Percentiles rank a stretch among this genome's conserved stretches.
phyloP scores from a whole-genome alignment of 2,113 vertebrate species.

The Rhineura floridana region DNA sequence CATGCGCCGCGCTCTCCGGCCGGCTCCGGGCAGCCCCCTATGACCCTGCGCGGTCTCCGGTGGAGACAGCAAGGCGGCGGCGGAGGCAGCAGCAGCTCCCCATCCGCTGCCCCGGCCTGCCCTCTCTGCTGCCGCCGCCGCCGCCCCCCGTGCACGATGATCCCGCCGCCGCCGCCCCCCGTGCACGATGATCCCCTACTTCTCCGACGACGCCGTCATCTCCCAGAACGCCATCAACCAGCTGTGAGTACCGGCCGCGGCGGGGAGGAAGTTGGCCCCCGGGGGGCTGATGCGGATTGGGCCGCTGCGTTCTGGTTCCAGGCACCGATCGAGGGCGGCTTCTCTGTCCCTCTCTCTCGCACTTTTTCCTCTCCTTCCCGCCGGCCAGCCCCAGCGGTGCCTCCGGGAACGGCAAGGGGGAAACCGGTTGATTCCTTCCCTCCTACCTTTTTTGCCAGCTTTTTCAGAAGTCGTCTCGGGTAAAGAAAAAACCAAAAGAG shows the following conservation, averaged over 20 bases:
- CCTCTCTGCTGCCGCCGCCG: neutral
- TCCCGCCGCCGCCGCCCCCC: too few relatives aligned
- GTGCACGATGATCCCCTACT: slow-evolving; percentile 93
- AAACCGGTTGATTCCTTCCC: too few relatives aligned
- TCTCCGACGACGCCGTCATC: slow-evolving; percentile 88
- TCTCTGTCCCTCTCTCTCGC: neutral
- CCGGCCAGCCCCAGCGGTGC: neutral
- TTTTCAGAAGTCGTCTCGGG: neutral
- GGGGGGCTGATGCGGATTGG: too few relatives aligned
- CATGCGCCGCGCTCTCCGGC: neutral
- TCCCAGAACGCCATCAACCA: slow-evolving; percentile 91
- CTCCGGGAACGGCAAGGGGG: neutral
- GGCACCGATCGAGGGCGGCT: too few relatives aligned
- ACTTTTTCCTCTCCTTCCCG: too few relatives aligned
- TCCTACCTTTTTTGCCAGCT: neutral
- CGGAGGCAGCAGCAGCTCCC: neutral
- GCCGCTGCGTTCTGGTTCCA: too few relatives aligned
- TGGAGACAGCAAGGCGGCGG: neutral
- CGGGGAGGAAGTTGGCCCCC: neutral
- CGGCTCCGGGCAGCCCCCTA: neutral
- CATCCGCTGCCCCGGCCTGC: neutral
- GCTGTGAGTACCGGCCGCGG: slow-evolving; percentile 82
- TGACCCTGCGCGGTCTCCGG: neutral
- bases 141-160: too few relatives aligned
- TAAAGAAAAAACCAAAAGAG: neutral